Conservation (phyloP, 2,888 invertebrate genomes). For the Litoditis marina region DNA sequence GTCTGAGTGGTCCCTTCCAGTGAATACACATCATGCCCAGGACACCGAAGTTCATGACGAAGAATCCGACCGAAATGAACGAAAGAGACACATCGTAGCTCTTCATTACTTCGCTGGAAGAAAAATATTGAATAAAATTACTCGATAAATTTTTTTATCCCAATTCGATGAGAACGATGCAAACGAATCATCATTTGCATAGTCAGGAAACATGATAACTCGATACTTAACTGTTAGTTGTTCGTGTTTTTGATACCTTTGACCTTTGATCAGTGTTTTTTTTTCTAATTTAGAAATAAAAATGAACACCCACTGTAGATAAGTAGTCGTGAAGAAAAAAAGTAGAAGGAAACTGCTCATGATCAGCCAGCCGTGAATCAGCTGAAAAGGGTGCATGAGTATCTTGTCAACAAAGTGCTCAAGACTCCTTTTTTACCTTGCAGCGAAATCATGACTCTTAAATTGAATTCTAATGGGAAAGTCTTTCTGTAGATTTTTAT, state of each 20-base stretch:
- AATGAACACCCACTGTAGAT: constrained; percentile 79
- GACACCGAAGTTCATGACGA: constrained; percentile 96
- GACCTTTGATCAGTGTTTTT: too few species aligned
- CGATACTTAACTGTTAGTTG: too few species aligned
- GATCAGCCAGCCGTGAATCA: constrained; percentile 96
- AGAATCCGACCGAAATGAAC: constrained; percentile 78
- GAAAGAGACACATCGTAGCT: constrained; percentile 96
- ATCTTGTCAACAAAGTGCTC: too few species aligned
- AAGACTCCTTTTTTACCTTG: too few species aligned
- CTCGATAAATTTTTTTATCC: background rate
- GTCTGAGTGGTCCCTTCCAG: constrained; percentile 90
- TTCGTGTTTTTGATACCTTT: too few species aligned
- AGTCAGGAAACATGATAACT: too few species aligned
- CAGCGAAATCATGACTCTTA: too few species aligned
- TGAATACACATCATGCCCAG: constrained; percentile 97
- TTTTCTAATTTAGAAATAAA: background rate
- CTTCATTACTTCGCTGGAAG: constrained; percentile 70
- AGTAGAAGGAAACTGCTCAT: constrained; percentile 89
- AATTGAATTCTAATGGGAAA: too few species aligned
- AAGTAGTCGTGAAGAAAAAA: constrained; percentile 89
- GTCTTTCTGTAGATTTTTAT: too few species aligned
- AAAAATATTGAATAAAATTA: background rate
- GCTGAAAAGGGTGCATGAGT: constrained; percentile 63
- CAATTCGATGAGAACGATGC: background rate
- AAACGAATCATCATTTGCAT: background rate